Evolutionary conservation across 1,140 invertebrate genomes (phyloP), one percentile per base, ranked within the genome.

Genomic region (Tetragnatha versicolor): DNA sequence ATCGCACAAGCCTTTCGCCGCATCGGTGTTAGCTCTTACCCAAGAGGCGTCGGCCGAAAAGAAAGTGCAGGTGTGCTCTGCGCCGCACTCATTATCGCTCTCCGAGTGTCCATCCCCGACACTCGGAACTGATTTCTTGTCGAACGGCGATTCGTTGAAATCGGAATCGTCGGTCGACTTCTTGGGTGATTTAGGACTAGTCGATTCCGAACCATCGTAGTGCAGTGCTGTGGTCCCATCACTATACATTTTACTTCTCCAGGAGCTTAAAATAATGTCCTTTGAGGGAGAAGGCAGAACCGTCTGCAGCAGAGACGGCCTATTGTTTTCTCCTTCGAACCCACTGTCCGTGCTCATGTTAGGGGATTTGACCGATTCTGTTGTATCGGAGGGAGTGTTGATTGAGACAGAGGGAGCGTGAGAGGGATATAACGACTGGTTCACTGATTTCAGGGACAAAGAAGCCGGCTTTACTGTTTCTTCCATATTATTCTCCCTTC

Each of bases 331-430:
- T 17, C 79, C 79, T 45, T 80, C 79, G 58, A 80, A 80, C 22
- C 79, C 79, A 80, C 79, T 80, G 25, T 80, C 79, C 49, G 79
- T 79, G 60, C 79, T 80, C 72, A 80, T 77, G 49, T 80, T 77
- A 27, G 79, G 79, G 12, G 79, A 80, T 58, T 80, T 80, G 22
- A 80, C 61, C 14, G 79, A 75, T 27, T 80, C 79, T 51, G 70
- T 61, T 29, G 66, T 68, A 25, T 80, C 79, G n/a, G 78, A 72
- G n/a, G 78, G 66, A 12, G 66, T 70, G 47, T 72, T 72, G 17
- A 63, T 72, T 51, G 66, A 63, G 4, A 72, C 68, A 45, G 78
- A 60, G 14, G 66, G 58, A 17, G 65, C 76, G 49, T 75, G 69
- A 20, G 79, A 73, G 61, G 79, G 42, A 20, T 42, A 69, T 25